These are phyloP conservation scores for Tyto alba DNA, from an alignment of 2,113 vertebrate species.

Conservation along the genomic window DNA sequence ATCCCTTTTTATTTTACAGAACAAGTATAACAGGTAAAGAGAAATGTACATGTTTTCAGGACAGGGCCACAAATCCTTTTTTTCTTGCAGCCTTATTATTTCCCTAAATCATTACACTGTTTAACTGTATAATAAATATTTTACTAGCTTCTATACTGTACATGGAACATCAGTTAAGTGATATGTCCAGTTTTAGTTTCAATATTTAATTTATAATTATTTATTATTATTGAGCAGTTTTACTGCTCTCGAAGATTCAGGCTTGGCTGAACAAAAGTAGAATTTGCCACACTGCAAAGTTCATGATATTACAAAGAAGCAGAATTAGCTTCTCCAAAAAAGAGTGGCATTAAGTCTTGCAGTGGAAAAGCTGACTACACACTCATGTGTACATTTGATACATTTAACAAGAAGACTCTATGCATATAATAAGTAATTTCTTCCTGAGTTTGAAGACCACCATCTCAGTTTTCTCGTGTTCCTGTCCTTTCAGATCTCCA, in stretches of 20 bases:
- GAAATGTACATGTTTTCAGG: neutral
- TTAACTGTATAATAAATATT: neutral
- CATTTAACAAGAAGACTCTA: neutral
- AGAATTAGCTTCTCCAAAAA: neutral
- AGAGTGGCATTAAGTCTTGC: neutral
- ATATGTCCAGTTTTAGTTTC: neutral
- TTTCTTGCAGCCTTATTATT: neutral
- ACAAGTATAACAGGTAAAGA: neutral
- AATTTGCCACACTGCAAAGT: neutral
- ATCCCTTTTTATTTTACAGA: neutral
- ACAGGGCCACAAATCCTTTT: neutral
- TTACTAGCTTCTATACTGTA: neutral
- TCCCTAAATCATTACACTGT: neutral
- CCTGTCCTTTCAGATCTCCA: neutral
- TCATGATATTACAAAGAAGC: neutral
- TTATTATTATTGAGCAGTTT: neutral
- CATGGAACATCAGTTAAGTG: neutral
- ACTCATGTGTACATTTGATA: neutral
- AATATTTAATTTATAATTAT: neutral
- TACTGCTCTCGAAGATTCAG: neutral
- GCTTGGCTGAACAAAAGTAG: neutral
- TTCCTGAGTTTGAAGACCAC: neutral
- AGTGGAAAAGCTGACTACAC: neutral
- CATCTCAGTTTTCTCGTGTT: neutral
- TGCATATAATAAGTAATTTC: neutral